phyloP scores from a whole-genome alignment of 2,113 vertebrate species.

The Cryptotis parvus region DNA sequence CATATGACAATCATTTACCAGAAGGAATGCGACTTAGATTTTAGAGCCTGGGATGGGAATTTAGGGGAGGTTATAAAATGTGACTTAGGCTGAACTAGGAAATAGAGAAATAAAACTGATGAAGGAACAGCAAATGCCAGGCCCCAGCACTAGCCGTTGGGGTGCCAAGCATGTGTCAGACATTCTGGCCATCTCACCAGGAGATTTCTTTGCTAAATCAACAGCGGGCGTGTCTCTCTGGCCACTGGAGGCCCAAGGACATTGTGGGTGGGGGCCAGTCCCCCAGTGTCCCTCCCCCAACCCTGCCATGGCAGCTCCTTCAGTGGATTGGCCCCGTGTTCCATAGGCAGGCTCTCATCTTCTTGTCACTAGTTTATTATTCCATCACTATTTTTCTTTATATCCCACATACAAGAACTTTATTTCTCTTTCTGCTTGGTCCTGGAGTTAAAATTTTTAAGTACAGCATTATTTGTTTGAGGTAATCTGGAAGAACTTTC shows the following conservation, averaged over 20 bases:
- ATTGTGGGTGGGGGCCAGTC: rapidly evolving
- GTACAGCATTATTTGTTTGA: too few species aligned
- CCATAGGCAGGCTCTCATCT: too few species aligned
- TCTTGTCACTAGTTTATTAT: too few species aligned
- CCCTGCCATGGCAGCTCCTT: too few species aligned
- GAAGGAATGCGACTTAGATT: not conserved
- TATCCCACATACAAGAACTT: too few species aligned
- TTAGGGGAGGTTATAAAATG: not conserved
- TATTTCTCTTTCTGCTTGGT: too few species aligned
- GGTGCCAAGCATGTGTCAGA: not conserved
- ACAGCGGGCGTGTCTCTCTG: not conserved
- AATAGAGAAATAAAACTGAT: not conserved
- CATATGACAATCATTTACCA: not conserved
- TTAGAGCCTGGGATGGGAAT: not conserved
- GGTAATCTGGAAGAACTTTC: too few species aligned
- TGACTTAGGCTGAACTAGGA: not conserved
- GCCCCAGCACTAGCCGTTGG: not conserved
- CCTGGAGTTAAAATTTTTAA: too few species aligned
- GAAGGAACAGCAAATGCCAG: not conserved
- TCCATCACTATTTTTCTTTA: too few species aligned
- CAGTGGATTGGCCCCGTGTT: too few species aligned
- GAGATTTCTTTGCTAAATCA: not conserved
- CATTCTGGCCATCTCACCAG: not conserved
- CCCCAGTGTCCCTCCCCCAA: too few species aligned
- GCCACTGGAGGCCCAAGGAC: rapidly evolving